Evolutionary conservation across 2,888 invertebrate genomes (phyloP).

Genomic region (Eristalis intricaria): DNA sequence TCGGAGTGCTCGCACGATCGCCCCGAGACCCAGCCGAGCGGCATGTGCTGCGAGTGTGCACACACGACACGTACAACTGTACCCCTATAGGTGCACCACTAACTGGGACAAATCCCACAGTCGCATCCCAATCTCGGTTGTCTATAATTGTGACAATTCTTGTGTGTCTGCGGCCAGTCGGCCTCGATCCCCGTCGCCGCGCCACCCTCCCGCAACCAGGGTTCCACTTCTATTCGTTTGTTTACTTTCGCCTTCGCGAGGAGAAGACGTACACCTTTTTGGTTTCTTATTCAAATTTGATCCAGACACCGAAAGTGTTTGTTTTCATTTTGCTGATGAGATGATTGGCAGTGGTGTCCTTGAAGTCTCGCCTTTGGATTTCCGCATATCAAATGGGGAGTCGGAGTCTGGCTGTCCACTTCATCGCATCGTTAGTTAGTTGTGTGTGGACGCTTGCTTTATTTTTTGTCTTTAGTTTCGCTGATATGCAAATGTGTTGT

Average conservation of each 20-base stretch:
- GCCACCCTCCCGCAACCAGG: too few species aligned
- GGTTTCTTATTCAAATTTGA: constrained; percentile 55
- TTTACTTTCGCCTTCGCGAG: neutral
- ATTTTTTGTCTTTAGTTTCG: constrained; percentile 17
- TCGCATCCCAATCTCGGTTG: neutral
- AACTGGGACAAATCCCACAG: constrained; percentile 59
- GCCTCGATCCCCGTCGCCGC: too few species aligned
- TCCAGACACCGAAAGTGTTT: constrained; percentile 69
- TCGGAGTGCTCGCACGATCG: neutral
- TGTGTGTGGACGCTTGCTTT: neutral
- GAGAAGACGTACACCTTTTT: constrained; percentile 11
- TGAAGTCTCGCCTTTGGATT: constrained; percentile 78
- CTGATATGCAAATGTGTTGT: neutral
- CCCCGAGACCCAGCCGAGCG: constrained; percentile 14
- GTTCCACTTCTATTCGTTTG: neutral
- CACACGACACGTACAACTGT: neutral
- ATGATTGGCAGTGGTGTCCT: constrained; percentile 78
- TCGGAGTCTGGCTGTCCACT: constrained; percentile 71
- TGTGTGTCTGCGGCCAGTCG: neutral
- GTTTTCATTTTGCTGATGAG: constrained; percentile 65
- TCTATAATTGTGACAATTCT: constrained; percentile 23
- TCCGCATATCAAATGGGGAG: constrained; percentile 76
- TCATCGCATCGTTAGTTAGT: constrained; percentile 37
- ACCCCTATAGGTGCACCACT: constrained; percentile 48
- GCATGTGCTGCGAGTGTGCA: constrained; percentile 33